These are phyloP conservation scores for Plectrocnemia conspersa DNA, from an alignment of 1,140 invertebrate species.

Conservation along the genomic window DNA sequence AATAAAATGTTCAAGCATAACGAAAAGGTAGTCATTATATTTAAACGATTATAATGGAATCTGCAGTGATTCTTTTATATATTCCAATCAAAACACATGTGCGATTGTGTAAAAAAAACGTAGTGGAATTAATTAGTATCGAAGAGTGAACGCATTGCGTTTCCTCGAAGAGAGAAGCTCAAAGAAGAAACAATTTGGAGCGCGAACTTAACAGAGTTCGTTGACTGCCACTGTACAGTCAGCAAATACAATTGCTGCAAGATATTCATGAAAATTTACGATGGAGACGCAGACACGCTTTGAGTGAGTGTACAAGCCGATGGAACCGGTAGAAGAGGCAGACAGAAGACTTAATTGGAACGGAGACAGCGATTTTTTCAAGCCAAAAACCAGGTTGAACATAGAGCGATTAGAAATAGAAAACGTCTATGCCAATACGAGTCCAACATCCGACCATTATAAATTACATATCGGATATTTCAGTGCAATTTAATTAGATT, in stretches of 20 bases:
- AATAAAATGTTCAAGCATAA: too few relatives aligned
- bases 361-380: conserved; percentile 2
- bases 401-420: background rate
- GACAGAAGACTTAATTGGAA: background rate
- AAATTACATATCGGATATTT: background rate
- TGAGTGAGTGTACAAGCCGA: background rate
- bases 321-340: background rate
- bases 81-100: too few relatives aligned
- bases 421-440: background rate
- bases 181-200: conserved; percentile 13
- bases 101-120: too few relatives aligned
- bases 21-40: too few relatives aligned
- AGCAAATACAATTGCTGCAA: too few relatives aligned
- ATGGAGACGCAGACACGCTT: background rate
- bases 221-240: background rate
- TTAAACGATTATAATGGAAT: too few relatives aligned
- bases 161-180: conserved; percentile 20
- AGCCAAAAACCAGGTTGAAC: conserved; percentile 1
- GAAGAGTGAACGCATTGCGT: conserved; percentile 4
- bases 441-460: conserved; percentile 1
- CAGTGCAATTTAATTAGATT: too few relatives aligned
- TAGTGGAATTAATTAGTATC: too few relatives aligned
- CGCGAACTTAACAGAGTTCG: conserved; percentile 16
- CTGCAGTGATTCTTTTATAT: too few relatives aligned
- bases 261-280: background rate